Base-by-base conservation (phyloP, 1,140 invertebrate genomes). In the Cydia amplana region DNA sequence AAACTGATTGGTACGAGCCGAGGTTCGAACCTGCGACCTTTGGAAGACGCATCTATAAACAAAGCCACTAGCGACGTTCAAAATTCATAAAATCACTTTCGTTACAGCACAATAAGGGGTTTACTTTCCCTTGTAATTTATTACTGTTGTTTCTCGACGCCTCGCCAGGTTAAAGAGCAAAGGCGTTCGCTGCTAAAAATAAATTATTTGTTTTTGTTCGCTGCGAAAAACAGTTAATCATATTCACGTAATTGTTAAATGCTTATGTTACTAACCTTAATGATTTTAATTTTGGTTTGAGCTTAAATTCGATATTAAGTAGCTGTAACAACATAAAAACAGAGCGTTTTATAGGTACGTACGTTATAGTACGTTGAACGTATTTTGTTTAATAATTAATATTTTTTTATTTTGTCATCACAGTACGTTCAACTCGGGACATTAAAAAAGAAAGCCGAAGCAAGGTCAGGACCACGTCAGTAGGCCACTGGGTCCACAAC, bases 381-480 rank as follows among this genome's bases (percentile, higher is more conserved):
- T n/a, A n/a, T n/a, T n/a, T n/a, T n/a, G n/a, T n/a, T n/a, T n/a
- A n/a, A n/a, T n/a, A n/a, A n/a, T n/a, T n/a, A n/a, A n/a, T n/a
- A n/a, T n/a, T n/a, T n/a, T n/a, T n/a, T n/a, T n/a, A 28, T 4
- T 28, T 28, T 28, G 28, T 28, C 28, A 25, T 40, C 63, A 5
- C 18, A 46, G 51, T 73, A 23, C 46, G 43, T 73, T 28, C 32
- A 67, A 70, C 63, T 74, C 28, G 40, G 28, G 64, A 12, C 43
- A 14, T 43, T n/a, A 70, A 67, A 75, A 73, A 73, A 64, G 70
- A 76, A 76, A 63, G 70, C n/a, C 9, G 28, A 64, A 25, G 49
- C 77, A 78, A 75, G 72, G 80, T 79, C 78, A 74, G 63, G 40
- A 67, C 63, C 77, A 73, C 75, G 78, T 78, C 77, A 82, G 80